Base-by-base conservation (phyloP, 1,140 invertebrate species). In the Bacillus rossius region DNA sequence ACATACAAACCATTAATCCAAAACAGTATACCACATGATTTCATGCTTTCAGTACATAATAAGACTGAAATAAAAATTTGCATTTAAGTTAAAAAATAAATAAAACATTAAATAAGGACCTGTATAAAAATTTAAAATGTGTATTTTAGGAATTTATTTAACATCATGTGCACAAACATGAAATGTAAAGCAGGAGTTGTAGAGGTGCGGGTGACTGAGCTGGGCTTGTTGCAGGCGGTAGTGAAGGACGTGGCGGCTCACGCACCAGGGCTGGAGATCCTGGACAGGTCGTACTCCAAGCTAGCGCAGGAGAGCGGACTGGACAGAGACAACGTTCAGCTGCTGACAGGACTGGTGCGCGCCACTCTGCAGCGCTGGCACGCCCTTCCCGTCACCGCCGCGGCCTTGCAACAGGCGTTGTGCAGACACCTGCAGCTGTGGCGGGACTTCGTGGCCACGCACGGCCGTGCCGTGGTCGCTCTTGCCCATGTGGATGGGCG, bases 401-500 rank as follows among this genome's bases (percentile, higher is more conserved):
- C 71, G 43, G 53, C 14, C 47, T 61, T 52, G 71, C 49, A 71
- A 68, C 2, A 73, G 81, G 69, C 75, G 66, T 63, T 74, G 64
- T 70, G 71, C 73, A 68, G 71, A 81, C 66, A 82, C 34, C 69
- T 80, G 19, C 77, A 76, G 49, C 73, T 79, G 1, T 82, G 86
- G 64, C 75, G 81, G 1, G 84, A 87, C 43, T 89, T 90, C 59
- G 78, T 84, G 7, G 78, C 79, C 14, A 81, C 82, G 14, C 88
- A 89, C 55, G 81, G 84, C n/a, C 79, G 80, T 17, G 83, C 85
- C 0, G 79, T 88, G 0, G 78, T 88, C 10, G 81, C 79, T 1
- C 71, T 91, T 3, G 84, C 82, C 0, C 81, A 84, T 62, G 77
- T 88, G 2, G 86, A 91, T 65, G 82, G 84, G 1, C 72, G 81